Percentiles rank a stretch among this genome's conserved stretches.
Evolutionary conservation across 2,113 vertebrate species (phyloP).

Genomic region (Craseonycteris thonglongyai): DNA sequence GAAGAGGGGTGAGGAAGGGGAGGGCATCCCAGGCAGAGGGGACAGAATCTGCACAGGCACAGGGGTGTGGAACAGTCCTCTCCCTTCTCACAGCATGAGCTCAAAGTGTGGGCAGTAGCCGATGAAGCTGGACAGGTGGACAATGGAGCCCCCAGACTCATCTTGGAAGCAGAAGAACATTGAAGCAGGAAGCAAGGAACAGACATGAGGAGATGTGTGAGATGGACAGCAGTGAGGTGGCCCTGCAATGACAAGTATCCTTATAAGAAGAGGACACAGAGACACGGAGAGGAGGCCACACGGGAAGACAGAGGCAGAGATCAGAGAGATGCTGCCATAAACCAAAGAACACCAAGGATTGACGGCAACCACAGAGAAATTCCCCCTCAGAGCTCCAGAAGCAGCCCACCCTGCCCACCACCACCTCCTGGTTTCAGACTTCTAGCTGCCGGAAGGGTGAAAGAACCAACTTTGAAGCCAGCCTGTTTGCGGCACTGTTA

Average conservation of each 20-base stretch:
- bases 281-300: too few relatives aligned
- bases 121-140: background rate
- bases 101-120: background rate
- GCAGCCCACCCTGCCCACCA: background rate
- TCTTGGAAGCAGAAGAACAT: background rate
- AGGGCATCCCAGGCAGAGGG: background rate
- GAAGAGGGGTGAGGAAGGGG: background rate
- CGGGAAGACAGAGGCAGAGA: background rate
- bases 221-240: fast-evolving
- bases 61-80: background rate
- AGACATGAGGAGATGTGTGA: background rate
- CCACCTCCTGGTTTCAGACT: background rate
- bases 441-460: background rate
- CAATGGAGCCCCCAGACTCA: background rate
- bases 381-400: background rate
- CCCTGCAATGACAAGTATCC: background rate
- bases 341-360: background rate
- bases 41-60: background rate
- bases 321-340: background rate
- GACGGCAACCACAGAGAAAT: fast-evolving
- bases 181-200: background rate
- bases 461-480: background rate
- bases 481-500: background rate
- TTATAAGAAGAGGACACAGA: background rate
- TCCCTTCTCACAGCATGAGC: background rate